Evolutionary conservation across 2,888 invertebrate genomes (phyloP).

Genomic region (Cinara cedri): DNA sequence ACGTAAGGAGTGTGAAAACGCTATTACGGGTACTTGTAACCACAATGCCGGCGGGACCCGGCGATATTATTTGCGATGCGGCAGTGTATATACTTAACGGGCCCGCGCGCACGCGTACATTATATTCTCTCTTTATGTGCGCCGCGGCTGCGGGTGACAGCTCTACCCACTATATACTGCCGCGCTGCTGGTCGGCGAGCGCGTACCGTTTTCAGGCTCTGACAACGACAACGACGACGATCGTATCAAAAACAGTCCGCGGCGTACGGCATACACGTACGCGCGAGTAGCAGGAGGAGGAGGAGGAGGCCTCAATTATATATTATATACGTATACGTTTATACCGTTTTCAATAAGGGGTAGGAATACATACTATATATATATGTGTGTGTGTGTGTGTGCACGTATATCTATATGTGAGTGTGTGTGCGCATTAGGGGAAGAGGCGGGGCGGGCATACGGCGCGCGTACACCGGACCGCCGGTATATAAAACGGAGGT

Average conservation of each 20-base stretch:
- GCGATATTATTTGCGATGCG: too few relatives aligned
- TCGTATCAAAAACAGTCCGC: constrained; percentile 51
- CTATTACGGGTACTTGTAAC: constrained; percentile 48
- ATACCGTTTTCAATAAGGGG: constrained; percentile 48
- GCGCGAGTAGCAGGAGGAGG: too few relatives aligned
- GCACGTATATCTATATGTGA: too few relatives aligned
- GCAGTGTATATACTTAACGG: too few relatives aligned
- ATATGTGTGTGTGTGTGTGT: background rate
- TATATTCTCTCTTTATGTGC: constrained; percentile 39
- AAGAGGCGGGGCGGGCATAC: constrained; percentile 8
- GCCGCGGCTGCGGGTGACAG: constrained; percentile 45
- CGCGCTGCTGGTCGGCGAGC: background rate
- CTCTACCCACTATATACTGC: too few relatives aligned
- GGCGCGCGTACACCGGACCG: constrained; percentile 26
- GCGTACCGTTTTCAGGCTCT: constrained; percentile 46
- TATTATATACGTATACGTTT: constrained; percentile 15
- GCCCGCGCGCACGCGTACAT: constrained; percentile 22
- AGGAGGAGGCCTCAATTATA: constrained; percentile 54
- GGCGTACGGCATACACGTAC: too few relatives aligned
- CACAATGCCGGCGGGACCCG: constrained; percentile 25
- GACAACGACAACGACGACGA: constrained; percentile 43
- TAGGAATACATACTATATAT: too few relatives aligned
- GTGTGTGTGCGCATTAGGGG: constrained; percentile 13
- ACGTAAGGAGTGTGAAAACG: constrained; percentile 24
- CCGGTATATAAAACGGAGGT: constrained; percentile 41